phyloP scores from a whole-genome alignment of 2,888 invertebrate genomes.

The Netelia melanura region DNA sequence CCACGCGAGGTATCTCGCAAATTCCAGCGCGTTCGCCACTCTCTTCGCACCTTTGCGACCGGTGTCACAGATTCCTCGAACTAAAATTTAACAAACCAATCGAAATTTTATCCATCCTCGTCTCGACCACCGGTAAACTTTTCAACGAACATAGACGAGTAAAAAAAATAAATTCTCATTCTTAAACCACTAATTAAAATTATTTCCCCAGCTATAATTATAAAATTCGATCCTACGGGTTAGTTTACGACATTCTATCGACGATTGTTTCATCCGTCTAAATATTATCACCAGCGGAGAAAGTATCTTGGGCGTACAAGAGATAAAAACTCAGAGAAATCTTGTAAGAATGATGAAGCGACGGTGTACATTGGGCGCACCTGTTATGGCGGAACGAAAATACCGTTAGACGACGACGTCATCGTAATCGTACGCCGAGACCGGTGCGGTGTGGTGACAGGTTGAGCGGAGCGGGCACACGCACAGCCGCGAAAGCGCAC shows the following conservation, averaged over 20 bases:
- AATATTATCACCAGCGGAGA: background rate
- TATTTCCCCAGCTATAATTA: too few species aligned
- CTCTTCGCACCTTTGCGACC: too few species aligned
- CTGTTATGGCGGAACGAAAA: slow-evolving; percentile 80
- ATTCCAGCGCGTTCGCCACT: too few species aligned
- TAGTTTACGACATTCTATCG: background rate
- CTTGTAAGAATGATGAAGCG: slow-evolving; percentile 61
- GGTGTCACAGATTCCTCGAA: too few species aligned
- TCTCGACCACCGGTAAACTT: too few species aligned
- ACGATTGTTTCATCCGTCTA: background rate
- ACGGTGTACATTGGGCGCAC: slow-evolving; percentile 76
- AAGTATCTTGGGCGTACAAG: slow-evolving; percentile 5
- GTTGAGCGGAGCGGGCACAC: background rate
- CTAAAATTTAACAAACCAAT: too few species aligned
- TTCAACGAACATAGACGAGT: too few species aligned
- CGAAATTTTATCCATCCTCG: too few species aligned
- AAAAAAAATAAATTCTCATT: too few species aligned
- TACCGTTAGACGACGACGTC: slow-evolving; percentile 80
- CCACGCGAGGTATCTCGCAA: too few species aligned
- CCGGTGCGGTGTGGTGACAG: slow-evolving; percentile 73
- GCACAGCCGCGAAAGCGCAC: background rate
- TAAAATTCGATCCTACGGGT: too few species aligned
- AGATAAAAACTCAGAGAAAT: slow-evolving; percentile 22
- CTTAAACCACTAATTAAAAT: too few species aligned
- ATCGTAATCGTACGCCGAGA: slow-evolving; percentile 72